Percentiles rank a stretch among this genome's conserved stretches.
Evolutionary conservation across 2,113 vertebrate genomes (phyloP).

Genomic region (Datnioides undecimradiatus): DNA sequence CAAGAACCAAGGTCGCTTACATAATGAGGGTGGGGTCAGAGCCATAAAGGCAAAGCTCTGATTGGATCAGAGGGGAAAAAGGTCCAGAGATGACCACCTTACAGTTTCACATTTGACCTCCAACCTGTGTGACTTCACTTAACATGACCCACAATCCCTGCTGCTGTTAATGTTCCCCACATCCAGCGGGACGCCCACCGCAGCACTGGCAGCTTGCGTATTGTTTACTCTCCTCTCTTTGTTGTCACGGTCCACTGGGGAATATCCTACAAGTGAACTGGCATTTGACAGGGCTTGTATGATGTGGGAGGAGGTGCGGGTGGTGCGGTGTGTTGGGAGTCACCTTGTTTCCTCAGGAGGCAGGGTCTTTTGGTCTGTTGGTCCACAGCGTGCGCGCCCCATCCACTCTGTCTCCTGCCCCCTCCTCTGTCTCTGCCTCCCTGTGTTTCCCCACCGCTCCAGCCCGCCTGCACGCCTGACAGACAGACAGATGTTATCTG

Average conservation of each 20-base stretch:
- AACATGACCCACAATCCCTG: constrained; percentile 43
- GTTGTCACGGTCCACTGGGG: constrained; percentile 67
- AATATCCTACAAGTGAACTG: constrained; percentile 75
- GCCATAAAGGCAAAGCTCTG: constrained; percentile 64
- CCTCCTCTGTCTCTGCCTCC: constrained; percentile 53
- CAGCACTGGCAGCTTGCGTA: constrained; percentile 41
- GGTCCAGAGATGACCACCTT: constrained; percentile 44
- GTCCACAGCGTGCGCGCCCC: constrained; percentile 42
- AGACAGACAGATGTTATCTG: constrained; percentile 90
- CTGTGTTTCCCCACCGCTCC: constrained; percentile 66
- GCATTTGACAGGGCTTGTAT: constrained; percentile 71
- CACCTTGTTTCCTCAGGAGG: constrained; percentile 76
- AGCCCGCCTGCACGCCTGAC: constrained; percentile 82
- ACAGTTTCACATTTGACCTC: constrained; percentile 32
- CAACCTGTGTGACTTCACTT: constrained; percentile 47
- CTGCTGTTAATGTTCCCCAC: constrained; percentile 15
- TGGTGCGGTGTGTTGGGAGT: constrained; percentile 60
- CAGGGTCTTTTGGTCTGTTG: constrained; percentile 66
- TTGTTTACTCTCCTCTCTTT: constrained; percentile 73
- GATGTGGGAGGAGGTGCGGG: constrained; percentile 64
- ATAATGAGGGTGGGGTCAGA: constrained; percentile 74
- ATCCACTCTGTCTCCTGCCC: constrained; percentile 46
- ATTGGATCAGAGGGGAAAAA: constrained; percentile 65
- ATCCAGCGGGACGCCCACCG: neutral
- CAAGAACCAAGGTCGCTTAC: constrained; percentile 65